Conservation (phyloP, 2,797 vertebrate genomes). For the Aldrovandia affinis region DNA sequence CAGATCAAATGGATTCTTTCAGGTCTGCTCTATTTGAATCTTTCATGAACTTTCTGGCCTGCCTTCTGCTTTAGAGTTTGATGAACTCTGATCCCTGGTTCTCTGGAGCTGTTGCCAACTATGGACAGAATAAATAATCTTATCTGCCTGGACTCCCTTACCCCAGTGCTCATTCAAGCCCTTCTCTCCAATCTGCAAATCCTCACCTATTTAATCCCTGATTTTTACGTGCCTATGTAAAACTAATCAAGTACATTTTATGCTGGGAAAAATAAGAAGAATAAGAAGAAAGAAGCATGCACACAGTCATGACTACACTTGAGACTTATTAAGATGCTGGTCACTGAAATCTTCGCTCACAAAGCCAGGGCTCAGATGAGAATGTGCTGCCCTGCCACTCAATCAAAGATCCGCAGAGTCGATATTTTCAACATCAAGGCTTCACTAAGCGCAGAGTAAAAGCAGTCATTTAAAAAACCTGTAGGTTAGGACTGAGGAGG, state of each 20-base stretch:
- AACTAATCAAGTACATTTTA: not conserved
- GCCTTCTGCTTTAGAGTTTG: not conserved
- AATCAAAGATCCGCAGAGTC: not conserved
- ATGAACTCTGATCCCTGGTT: not conserved
- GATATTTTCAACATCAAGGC: not conserved
- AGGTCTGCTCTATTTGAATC: not conserved
- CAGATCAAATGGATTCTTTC: not conserved
- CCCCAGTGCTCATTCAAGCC: not conserved
- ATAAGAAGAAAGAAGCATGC: not conserved
- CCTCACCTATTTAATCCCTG: not conserved
- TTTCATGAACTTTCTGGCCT: not conserved
- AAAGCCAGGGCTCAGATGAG: not conserved
- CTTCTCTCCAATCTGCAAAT: not conserved
- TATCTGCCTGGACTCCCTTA: not conserved
- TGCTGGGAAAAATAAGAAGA: not conserved
- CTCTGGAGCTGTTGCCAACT: not conserved
- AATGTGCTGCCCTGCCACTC: not conserved
- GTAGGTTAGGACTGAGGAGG: not conserved
- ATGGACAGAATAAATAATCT: not conserved
- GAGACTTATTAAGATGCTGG: constrained; percentile 1
- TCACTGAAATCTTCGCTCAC: not conserved
- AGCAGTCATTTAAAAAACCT: not conserved
- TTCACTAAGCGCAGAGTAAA: not conserved
- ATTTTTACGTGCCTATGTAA: not conserved
- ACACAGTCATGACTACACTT: not conserved